A percentile compares a stretch with the other conserved stretches of the same genome.
These are phyloP conservation scores for Schrankia costaestrigalis DNA, from an alignment of 2,888 invertebrate genomes.

Conservation along the genomic window DNA sequence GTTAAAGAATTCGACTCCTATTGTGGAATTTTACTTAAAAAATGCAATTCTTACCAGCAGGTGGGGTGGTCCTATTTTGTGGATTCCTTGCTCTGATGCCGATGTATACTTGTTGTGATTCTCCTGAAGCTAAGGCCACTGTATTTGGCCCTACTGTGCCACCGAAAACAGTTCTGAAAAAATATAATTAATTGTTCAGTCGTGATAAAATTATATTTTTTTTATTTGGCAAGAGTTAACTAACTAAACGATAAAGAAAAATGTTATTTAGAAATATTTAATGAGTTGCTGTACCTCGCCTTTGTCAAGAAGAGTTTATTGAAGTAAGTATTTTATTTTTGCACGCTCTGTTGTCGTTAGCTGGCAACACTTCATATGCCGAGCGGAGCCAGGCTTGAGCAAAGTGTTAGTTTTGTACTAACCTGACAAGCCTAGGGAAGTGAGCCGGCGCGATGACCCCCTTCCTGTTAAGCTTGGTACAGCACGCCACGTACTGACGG, in stretches of 20 bases:
- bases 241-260: no score
- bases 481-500: constrained; percentile 93
- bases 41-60: constrained; percentile 40
- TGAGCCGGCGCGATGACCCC: constrained; percentile 92
- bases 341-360: neutral
- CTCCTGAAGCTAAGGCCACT: constrained; percentile 82
- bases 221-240: no score
- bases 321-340: no score
- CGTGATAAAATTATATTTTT: no score
- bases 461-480: constrained; percentile 90
- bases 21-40: no score
- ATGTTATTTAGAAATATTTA: no score
- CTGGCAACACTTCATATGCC: no score
- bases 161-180: constrained; percentile 88
- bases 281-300: no score
- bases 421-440: constrained; percentile 94
- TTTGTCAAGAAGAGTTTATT: no score
- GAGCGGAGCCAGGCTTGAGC: no score
- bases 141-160: constrained; percentile 90
- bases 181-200: neutral
- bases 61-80: constrained; percentile 43
- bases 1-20: no score
- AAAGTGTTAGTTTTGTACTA: constrained; percentile 23
- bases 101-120: constrained; percentile 79
- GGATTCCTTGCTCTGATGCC: constrained; percentile 64